Conservation (phyloP, 2,888 invertebrate genomes). For the Megalurothrips usitatus region DNA sequence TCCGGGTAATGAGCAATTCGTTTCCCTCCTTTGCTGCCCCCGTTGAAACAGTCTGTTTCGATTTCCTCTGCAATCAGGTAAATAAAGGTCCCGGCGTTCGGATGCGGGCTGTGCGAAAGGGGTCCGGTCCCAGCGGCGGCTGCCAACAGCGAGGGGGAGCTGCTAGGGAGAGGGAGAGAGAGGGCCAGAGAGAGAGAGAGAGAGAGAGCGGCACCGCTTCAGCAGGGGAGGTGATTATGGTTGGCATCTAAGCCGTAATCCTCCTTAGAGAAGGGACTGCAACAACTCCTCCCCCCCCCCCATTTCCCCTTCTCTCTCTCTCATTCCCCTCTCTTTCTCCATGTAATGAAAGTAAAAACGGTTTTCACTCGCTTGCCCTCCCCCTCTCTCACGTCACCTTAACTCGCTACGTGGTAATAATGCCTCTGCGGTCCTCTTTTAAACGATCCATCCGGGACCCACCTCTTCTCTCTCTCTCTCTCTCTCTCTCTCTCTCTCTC, state of each 20-base stretch:
- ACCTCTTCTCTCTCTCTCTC: neutral
- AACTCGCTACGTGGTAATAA: neutral
- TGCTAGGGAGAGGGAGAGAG: conserved; percentile 12
- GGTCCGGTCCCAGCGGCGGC: neutral
- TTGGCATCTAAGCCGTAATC: conserved; percentile 23
- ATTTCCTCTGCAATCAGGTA: conserved; percentile 8
- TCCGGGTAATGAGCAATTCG: no score
- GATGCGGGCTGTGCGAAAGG: neutral
- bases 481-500: no score
- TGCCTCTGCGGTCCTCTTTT: neutral
- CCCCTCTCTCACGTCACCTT: neutral
- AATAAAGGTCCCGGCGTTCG: neutral
- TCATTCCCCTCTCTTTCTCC: neutral
- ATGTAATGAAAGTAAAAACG: conserved; percentile 9
- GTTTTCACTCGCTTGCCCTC: neutral
- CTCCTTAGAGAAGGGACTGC: conserved; percentile 18
- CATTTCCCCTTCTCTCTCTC: neutral
- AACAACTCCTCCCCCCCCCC: neutral
- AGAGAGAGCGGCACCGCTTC: neutral
- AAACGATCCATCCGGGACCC: conserved; percentile 2
- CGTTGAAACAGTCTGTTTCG: conserved; percentile 14
- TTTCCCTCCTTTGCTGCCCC: neutral
- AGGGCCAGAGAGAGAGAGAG: neutral
- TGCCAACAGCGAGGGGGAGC: neutral
- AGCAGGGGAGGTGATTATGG: conserved; percentile 12